Base-by-base conservation (phyloP, 1,140 invertebrate genomes). In the Bombus picipes region DNA sequence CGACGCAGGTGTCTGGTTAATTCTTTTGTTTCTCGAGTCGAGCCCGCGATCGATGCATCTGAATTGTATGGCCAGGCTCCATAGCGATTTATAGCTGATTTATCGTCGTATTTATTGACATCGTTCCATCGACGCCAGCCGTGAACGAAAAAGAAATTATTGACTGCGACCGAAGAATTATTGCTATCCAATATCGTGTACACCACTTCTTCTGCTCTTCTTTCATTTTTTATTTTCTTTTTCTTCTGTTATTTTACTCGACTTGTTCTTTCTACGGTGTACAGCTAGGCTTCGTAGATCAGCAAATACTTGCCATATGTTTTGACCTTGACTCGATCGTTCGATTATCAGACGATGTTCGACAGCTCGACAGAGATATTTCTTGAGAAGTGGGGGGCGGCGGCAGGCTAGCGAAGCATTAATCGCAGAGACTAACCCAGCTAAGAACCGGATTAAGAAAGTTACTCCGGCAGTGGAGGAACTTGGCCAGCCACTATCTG, bases 371-470 rank as follows among this genome's bases (percentile, higher is more conserved):
- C 37, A 41, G 68, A 32, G 70, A 59, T 72, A 70, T 83, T 43
- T 32, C 47, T 80, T 12, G 59, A 53, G 65, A 25, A 15, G 10
- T 57, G 81, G 59, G 62, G 81, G 59, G 62, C 15, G 9, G n/a
- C 39, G 81, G 62, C 62, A 32, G 70, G 83, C 81, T 86, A 87
- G 85, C 65, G 80, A 87, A 84, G 80, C 81, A 92, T 92, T 91
- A 91, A 91, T 91, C 89, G 89, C 78, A 81, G 70, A 84, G 89
- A 90, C 91, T 92, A 92, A 92, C 89, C 88, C 41, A 37, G 74
- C 88, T 92, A 91, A 92, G 91, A 87, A 88, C 83, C 13, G 83
- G 87, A 91, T 92, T 92, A 92, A 92, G 91, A 91, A 92, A 92
- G 89, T 92, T 92, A 88, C 73, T 80, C 70, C 43, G 65, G 59